These are phyloP conservation scores for Plebejus melissa DNA, from an alignment of 2,888 invertebrate species.

Conservation along the genomic window DNA sequence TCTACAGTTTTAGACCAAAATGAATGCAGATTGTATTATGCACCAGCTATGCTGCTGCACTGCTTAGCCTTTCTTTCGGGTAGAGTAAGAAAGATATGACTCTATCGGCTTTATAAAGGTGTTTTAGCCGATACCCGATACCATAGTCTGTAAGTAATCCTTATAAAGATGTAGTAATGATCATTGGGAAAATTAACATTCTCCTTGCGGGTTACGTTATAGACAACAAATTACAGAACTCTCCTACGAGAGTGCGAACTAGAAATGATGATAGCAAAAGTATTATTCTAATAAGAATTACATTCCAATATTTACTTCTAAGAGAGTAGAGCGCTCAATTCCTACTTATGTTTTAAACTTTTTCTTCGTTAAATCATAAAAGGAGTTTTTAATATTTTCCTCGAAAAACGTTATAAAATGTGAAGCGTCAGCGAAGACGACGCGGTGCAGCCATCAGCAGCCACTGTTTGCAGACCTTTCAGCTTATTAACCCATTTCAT, in stretches of 20 bases:
- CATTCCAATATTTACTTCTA: background rate
- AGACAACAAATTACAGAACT: too few species aligned
- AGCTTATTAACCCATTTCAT: constrained; percentile 20
- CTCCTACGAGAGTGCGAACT: too few species aligned
- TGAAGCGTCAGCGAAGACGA: constrained; percentile 1
- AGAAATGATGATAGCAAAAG: background rate
- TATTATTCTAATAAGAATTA: background rate
- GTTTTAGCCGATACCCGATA: background rate
- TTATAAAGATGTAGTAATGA: too few species aligned
- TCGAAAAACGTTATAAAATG: background rate
- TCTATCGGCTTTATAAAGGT: too few species aligned
- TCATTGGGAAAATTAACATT: too few species aligned
- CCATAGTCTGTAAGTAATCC: background rate
- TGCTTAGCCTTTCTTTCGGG: too few species aligned
- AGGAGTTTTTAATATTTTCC: background rate
- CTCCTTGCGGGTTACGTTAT: too few species aligned
- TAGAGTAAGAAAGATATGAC: too few species aligned
- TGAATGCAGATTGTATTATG: background rate
- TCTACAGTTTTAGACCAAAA: background rate
- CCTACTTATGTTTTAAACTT: background rate
- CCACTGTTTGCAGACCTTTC: background rate
- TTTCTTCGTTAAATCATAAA: background rate
- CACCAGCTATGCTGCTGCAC: too few species aligned
- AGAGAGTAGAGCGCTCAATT: background rate
- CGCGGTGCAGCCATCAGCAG: background rate